phyloP scores from a whole-genome alignment of 1,140 invertebrate genomes.

The Drosophila micromelanica region DNA sequence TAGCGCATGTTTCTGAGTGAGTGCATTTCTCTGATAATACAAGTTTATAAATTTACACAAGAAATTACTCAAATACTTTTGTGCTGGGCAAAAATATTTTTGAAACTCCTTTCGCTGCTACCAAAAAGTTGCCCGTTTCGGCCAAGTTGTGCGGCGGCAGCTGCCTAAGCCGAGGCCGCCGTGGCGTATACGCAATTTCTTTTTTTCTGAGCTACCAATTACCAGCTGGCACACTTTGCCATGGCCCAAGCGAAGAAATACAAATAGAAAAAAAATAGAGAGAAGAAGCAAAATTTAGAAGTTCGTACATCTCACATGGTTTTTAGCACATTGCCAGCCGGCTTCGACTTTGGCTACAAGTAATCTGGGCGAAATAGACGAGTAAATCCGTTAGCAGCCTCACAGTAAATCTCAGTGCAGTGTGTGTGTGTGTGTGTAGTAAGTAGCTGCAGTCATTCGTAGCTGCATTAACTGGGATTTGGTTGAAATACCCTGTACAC shows the following conservation, averaged over 20 bases:
- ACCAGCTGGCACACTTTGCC: constrained; percentile 64
- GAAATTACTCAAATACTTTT: constrained; percentile 39
- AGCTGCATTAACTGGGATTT: constrained; percentile 79
- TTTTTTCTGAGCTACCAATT: constrained; percentile 53
- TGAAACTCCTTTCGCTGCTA: constrained; percentile 5
- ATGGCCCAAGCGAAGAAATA: constrained; percentile 27
- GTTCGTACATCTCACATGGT: constrained; percentile 36
- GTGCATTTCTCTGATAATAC: constrained; percentile 19
- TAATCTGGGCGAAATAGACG: constrained; percentile 72
- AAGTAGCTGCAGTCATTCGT: constrained; percentile 54
- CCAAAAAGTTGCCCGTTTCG: constrained; percentile 16
- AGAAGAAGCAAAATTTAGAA: constrained; percentile 4
- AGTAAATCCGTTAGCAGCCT: constrained; percentile 63
- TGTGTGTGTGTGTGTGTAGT: constrained; percentile 14
- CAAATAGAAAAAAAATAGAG: background rate
- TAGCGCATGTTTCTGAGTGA: constrained; percentile 4
- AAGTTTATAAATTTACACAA: constrained; percentile 37
- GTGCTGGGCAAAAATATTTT: constrained; percentile 38
- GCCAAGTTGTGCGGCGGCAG: constrained; percentile 6
- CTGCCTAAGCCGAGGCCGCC: constrained; percentile 9
- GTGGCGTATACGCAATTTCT: constrained; percentile 45
- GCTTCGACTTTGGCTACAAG: constrained; percentile 42
- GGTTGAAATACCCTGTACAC: constrained; percentile 31
- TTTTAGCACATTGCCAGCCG: constrained; percentile 17
- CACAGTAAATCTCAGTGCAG: constrained; percentile 30